phyloP scores from a whole-genome alignment of 2,888 invertebrate species.

The Amphipoea lucens region DNA sequence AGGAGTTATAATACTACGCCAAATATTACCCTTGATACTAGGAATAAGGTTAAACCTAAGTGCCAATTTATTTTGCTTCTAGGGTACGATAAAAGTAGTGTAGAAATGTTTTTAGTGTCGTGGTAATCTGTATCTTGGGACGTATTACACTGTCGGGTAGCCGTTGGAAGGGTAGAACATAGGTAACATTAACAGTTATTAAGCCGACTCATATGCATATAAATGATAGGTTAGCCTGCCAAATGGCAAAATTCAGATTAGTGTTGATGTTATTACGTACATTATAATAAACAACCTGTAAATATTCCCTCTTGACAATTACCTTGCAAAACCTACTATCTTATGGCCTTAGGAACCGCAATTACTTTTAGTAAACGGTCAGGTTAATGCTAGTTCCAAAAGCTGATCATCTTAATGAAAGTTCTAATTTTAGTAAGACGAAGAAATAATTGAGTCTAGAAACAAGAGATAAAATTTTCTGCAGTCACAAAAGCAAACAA shows the following conservation, averaged over 20 bases:
- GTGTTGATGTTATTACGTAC: neutral
- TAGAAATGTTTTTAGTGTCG: slow-evolving; percentile 18
- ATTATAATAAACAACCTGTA: neutral
- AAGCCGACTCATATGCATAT: neutral
- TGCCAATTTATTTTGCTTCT: slow-evolving; percentile 25
- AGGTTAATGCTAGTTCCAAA: neutral
- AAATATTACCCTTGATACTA: slow-evolving; percentile 18
- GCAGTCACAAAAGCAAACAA: neutral
- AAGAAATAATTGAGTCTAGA: slow-evolving; percentile 3
- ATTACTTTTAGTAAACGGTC: neutral
- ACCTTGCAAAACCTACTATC: neutral
- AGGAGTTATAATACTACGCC: neutral
- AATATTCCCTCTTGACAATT: neutral
- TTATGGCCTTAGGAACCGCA: neutral
- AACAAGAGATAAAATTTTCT: slow-evolving; percentile 4
- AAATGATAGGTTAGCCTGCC: neutral
- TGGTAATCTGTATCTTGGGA: slow-evolving; percentile 23
- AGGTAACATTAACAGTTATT: slow-evolving; percentile 11
- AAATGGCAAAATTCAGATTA: neutral
- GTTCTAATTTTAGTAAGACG: neutral
- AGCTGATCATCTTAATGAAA: neutral
- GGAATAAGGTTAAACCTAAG: slow-evolving; percentile 14
- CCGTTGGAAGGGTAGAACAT: slow-evolving; percentile 3
- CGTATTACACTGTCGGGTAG: slow-evolving; percentile 3
- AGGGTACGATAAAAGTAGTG: slow-evolving; percentile 10